Evolutionary conservation across 2,113 vertebrate genomes (phyloP), one percentile per base, ranked within the genome.

Genomic region (Erinaceus europaeus): DNA sequence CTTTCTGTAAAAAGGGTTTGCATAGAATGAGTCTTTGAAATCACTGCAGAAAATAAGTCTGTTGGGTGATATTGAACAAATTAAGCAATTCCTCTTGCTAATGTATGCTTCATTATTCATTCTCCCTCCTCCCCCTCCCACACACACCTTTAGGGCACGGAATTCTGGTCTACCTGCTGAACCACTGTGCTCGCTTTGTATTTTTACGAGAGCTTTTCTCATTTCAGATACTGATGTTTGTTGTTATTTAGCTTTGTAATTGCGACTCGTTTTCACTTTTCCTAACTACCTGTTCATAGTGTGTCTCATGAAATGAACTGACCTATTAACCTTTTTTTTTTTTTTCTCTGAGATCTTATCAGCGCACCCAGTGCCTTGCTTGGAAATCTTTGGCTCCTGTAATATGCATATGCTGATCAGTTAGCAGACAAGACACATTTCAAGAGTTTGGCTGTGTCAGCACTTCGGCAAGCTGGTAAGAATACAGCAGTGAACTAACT

Each of bases 21-120:
- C 21, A 12, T 40, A 50, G 15, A 21, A 64, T 87, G 71, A 36
- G 12, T 53, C 79, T 79, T 68, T 21, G 69, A 67, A 78, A 75
- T 91, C 44, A 81, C 62, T 89, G 92, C 62, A 53, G 69, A 52
- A 59, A 82, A 68, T 17, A 75, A 95, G 72, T 17, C 42, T 75
- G 3, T 46, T 82, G 42, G 44, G 29, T 73, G 72, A 75, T 71
- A 73, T 4, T 50, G 29, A 86, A 52, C n/a, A 40, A 50, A 67
- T 71, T 13, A 74, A 65, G 53, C 73, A 59, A 71, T 53, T 40
- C n/a, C n/a, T n/a, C n/a, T n/a, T n/a, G n/a, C n/a, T n/a, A n/a
- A n/a, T n/a, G n/a, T 76, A 74, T 42, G 46, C 38, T 68, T 75
- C 40, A 20, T 59, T 89, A 23, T 76, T 44, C 36, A 21, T 76